Percentiles rank a stretch among this genome's conserved stretches.
Evolutionary conservation across 2,888 invertebrate genomes (phyloP).

Genomic region (Rotaria magnacalcarata): DNA sequence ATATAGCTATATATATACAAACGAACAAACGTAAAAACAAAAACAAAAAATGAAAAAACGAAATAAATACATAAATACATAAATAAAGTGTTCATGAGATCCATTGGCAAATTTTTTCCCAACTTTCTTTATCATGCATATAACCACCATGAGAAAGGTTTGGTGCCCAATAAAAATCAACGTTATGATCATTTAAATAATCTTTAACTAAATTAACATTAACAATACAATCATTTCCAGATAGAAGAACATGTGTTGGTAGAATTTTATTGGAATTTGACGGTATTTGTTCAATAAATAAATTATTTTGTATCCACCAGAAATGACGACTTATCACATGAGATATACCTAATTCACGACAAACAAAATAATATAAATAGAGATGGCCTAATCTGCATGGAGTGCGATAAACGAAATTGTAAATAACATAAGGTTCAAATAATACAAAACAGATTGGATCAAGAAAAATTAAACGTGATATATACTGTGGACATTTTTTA

Average conservation of each 20-base stretch:
- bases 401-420: not conserved
- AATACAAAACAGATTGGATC: slow-evolving; percentile 28
- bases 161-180: slow-evolving; percentile 23
- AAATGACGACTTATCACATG: slow-evolving; percentile 29
- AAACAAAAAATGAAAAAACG: not conserved
- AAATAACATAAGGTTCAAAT: slow-evolving; percentile 15
- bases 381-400: slow-evolving; percentile 2
- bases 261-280: not conserved
- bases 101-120: not conserved
- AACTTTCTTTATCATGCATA: not conserved
- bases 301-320: slow-evolving; percentile 27
- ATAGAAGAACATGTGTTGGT: not conserved
- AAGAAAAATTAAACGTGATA: not conserved
- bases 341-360: slow-evolving; percentile 34
- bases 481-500: not conserved
- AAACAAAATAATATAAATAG: slow-evolving; percentile 29
- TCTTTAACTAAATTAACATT: slow-evolving; percentile 16
- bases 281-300: not conserved
- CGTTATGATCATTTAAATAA: not conserved
- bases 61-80: not conserved
- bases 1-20: not conserved
- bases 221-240: slow-evolving; percentile 16
- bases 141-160: slow-evolving; percentile 12
- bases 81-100: not conserved
- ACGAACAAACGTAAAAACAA: not conserved